Evolutionary conservation across 2,888 invertebrate species (phyloP).

Genomic region (Ypsolopha sequella): DNA sequence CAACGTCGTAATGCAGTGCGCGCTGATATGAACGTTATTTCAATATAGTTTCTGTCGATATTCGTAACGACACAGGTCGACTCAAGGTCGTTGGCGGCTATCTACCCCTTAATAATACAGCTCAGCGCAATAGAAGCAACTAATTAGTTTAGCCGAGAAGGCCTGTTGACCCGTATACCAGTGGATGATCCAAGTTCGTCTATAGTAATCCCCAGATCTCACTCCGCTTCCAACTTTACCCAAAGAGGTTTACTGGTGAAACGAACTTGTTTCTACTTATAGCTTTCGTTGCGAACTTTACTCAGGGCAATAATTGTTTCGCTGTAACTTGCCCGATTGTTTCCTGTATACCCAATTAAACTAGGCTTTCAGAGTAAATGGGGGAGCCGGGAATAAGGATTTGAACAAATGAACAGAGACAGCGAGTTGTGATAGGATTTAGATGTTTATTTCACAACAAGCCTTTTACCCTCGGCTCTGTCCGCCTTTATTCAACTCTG

Average conservation of each 20-base stretch:
- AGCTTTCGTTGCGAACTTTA: constrained; percentile 5
- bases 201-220: constrained; percentile 14
- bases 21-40: too few relatives aligned
- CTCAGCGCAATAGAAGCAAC: not conserved
- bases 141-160: not conserved
- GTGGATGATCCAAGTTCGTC: constrained; percentile 21
- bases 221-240: constrained; percentile 9
- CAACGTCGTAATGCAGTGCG: too few relatives aligned
- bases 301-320: constrained; percentile 12
- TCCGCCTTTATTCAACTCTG: too few relatives aligned
- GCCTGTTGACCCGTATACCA: constrained; percentile 2
- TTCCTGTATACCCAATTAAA: constrained; percentile 17
- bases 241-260: constrained; percentile 13
- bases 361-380: constrained; percentile 9
- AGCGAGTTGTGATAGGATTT: constrained; percentile 7
- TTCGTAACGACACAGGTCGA: too few relatives aligned
- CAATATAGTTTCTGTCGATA: too few relatives aligned
- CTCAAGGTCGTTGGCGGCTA: too few relatives aligned
- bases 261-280: constrained; percentile 10
- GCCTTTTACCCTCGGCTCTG: too few relatives aligned
- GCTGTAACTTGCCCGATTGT: constrained; percentile 10
- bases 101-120: not conserved
- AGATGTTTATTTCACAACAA: not conserved
- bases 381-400: constrained; percentile 7
- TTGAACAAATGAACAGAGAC: constrained; percentile 8